Evolutionary conservation across 2,888 invertebrate genomes (phyloP), one percentile per base, ranked within the genome.

Genomic region (Lycia hirtaria): DNA sequence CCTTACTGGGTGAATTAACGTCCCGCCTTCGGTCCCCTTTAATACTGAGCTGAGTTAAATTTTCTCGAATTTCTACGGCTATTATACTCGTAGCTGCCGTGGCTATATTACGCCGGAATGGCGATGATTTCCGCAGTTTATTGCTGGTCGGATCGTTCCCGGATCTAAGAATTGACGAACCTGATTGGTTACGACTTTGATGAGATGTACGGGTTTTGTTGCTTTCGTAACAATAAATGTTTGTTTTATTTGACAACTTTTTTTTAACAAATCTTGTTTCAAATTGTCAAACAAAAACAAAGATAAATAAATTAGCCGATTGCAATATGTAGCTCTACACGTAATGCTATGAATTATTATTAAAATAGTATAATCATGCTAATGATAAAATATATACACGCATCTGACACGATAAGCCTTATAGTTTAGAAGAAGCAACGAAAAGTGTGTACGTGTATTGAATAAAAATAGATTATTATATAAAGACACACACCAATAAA

Each of bases 1-100:
- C 91, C 92, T 90, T 89, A 89, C 87, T 83, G 88, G 90, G 86
- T 82, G 89, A 89, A 89, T 90, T 90, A 89, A 89, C 88, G 88
- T 87, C 89, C 76, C 81, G 81, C 75, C 80, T 72, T 72, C 77
- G 62, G 83, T 86, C 89, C 90, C 91, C 90, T 89, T 87, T 88
- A 91, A 91, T 88, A 87, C 87, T 81, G 76, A 82, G 81, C 81
- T 82, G 85, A 88, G 86, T 92, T 89, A 92, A 92, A 92, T 90
- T 90, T 88, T 85, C 85, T 87, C 85, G 88, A 91, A 90, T 88
- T 91, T 89, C 87, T 80, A 88, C 84, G 72, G 75, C 83, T 79
- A 78, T 85, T 84, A 86, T 85, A 49, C 35, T 47, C 22, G 52
- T 43, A 58, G 47, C 47, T 37, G 32, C 48, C 47, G 57, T 30